Evolutionary conservation across 2,113 vertebrate species (phyloP).

Genomic region (Phrynosoma platyrhinos): DNA sequence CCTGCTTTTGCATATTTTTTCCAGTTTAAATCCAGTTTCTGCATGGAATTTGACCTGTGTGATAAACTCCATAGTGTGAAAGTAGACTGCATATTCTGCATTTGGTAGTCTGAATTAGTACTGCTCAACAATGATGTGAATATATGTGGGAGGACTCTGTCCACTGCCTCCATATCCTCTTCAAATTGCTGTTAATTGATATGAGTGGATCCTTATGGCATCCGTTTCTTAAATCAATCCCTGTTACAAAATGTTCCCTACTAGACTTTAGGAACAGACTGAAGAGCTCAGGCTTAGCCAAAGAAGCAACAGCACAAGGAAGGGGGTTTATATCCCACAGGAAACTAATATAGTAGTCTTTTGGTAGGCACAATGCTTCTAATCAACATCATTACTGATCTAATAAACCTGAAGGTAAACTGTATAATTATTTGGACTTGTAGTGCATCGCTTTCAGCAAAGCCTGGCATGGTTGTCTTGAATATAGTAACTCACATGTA

Average conservation of each 20-base stretch:
- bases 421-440: background rate
- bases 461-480: background rate
- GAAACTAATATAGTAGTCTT: background rate
- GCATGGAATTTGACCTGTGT: too few species aligned
- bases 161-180: background rate
- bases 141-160: background rate
- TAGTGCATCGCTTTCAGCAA: background rate
- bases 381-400: background rate
- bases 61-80: background rate
- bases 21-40: too few species aligned
- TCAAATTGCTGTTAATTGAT: background rate
- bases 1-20: too few species aligned
- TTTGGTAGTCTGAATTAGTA: background rate
- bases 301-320: slow-evolving; percentile 1
- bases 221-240: background rate
- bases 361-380: background rate
- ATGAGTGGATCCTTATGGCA: background rate
- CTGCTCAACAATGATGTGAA: background rate
- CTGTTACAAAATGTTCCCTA: background rate
- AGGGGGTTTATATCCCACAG: background rate
- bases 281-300: slow-evolving; percentile 15
- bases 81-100: background rate
- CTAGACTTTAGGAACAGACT: background rate
- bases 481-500: background rate
- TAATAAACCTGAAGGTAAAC: background rate